phyloP scores from a whole-genome alignment of 1,140 invertebrate species.

The Hypsibius dujardini region DNA sequence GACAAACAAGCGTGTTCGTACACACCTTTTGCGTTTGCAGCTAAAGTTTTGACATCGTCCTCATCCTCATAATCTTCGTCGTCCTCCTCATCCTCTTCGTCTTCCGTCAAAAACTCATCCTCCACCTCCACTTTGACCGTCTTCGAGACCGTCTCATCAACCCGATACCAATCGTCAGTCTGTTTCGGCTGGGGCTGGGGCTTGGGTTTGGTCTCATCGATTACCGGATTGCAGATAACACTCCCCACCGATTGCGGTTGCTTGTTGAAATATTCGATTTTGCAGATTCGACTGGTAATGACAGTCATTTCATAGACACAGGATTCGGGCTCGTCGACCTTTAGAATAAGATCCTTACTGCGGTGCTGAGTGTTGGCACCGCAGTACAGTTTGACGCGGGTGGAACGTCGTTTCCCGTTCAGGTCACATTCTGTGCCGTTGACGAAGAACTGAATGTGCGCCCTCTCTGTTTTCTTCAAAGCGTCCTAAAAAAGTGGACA shows the following conservation, averaged over 20 bases:
- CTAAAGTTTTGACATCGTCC: too few species aligned
- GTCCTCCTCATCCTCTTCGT: too few species aligned
- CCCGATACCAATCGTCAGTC: too few species aligned
- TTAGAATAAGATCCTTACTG: background rate
- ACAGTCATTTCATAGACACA: conserved; percentile 10
- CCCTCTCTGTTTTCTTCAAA: background rate
- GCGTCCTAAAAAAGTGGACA: background rate
- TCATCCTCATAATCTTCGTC: too few species aligned
- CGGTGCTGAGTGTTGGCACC: background rate
- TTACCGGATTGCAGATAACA: background rate
- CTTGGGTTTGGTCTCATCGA: too few species aligned
- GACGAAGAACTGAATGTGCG: background rate
- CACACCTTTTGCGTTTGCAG: too few species aligned
- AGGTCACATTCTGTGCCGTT: background rate
- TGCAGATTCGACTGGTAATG: background rate
- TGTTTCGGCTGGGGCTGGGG: too few species aligned
- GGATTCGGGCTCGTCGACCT: background rate
- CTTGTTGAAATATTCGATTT: background rate
- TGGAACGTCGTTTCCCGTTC: background rate
- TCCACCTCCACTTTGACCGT: too few species aligned
- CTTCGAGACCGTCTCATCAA: too few species aligned
- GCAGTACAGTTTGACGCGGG: background rate
- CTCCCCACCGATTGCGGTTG: background rate
- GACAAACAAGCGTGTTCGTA: too few species aligned
- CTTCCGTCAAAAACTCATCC: too few species aligned